These are phyloP conservation scores for Aphelinus atriplicis DNA, from an alignment of 1,140 invertebrate species.

Conservation along the genomic window DNA sequence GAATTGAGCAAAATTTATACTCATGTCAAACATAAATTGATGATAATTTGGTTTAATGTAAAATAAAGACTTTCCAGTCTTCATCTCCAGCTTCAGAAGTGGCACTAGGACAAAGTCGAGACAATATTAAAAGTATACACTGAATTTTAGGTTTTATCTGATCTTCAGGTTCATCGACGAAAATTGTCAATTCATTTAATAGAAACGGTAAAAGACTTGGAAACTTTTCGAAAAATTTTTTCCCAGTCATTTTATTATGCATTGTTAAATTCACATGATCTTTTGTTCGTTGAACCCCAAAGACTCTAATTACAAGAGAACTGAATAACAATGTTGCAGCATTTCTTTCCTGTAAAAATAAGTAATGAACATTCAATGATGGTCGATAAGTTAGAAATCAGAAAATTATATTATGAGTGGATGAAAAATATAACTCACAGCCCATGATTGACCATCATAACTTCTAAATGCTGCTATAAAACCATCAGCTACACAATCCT, in stretches of 20 bases:
- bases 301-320: constrained; percentile 84
- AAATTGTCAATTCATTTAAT: constrained; percentile 70
- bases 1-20: constrained; percentile 22
- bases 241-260: constrained; percentile 81
- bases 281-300: constrained; percentile 85
- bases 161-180: constrained; percentile 60
- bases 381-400: neutral
- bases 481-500: constrained; percentile 77
- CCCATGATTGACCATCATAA: constrained; percentile 81
- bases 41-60: neutral
- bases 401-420: constrained; percentile 4
- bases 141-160: constrained; percentile 71
- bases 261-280: constrained; percentile 75
- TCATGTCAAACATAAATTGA: constrained; percentile 18
- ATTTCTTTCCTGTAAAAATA: constrained; percentile 77
- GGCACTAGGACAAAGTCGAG: constrained; percentile 78
- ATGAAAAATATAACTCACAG: constrained; percentile 67
- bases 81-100: constrained; percentile 74
- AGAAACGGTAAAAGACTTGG: constrained; percentile 84
- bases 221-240: constrained; percentile 87
- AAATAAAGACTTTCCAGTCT: constrained; percentile 69
- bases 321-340: constrained; percentile 86
- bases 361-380: neutral
- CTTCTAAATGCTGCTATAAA: constrained; percentile 79
- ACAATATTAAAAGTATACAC: constrained; percentile 82